Conservation (phyloP, 2,113 vertebrate species). For the Rhipidura dahli region DNA sequence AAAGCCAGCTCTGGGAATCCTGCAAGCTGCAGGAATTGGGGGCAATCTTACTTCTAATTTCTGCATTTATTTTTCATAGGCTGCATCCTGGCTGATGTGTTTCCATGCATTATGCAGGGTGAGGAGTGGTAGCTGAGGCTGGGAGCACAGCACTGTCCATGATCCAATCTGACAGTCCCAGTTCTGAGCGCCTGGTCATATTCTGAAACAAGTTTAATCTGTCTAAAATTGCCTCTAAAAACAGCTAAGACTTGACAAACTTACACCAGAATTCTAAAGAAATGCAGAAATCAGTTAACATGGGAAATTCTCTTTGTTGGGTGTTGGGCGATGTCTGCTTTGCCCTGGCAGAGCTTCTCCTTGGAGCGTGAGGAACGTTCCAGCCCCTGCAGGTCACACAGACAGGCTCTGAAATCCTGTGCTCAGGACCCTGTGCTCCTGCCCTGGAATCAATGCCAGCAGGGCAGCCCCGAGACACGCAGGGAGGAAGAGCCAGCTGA, state of each 20-base stretch:
- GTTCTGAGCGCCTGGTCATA: neutral
- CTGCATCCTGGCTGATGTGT: neutral
- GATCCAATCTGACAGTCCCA: neutral
- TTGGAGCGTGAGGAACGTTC: neutral
- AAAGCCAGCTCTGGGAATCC: neutral
- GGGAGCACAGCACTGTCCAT: neutral
- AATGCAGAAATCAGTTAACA: neutral
- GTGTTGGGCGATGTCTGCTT: neutral
- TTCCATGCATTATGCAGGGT: neutral
- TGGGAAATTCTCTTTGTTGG: neutral
- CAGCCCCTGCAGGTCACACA: neutral
- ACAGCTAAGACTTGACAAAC: neutral
- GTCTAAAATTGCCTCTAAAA: neutral
- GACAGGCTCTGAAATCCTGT: neutral
- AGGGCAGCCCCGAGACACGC: neutral
- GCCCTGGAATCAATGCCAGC: neutral
- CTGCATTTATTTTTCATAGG: neutral
- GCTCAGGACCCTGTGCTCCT: neutral
- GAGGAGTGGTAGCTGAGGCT: neutral
- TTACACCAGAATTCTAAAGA: neutral
- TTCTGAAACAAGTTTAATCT: neutral
- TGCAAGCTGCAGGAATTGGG: neutral
- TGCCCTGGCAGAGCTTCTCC: neutral
- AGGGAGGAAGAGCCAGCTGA: neutral
- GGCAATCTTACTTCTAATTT: neutral